phyloP scores from a whole-genome alignment of 2,888 invertebrate genomes.

The Pammene fasciana region DNA sequence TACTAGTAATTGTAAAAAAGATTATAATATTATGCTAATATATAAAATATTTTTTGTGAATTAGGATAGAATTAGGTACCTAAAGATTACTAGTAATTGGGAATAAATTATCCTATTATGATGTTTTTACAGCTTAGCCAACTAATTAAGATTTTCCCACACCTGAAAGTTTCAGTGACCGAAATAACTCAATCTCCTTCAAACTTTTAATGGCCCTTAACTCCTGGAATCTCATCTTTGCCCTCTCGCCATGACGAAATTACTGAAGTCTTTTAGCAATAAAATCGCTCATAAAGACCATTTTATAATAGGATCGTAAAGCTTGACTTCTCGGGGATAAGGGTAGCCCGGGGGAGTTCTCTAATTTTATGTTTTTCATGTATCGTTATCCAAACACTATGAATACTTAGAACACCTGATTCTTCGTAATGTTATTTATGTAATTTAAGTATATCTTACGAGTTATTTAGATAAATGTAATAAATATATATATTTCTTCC shows the following conservation, averaged over 20 bases:
- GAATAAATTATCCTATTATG: neutral
- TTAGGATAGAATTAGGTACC: too few species aligned
- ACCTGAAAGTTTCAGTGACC: conserved; percentile 58
- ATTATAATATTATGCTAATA: too few species aligned
- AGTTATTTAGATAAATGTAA: too few species aligned
- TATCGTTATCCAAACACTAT: conserved; percentile 62
- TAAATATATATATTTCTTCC: too few species aligned
- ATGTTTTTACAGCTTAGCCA: conserved; percentile 16
- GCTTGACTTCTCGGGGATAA: conserved; percentile 64
- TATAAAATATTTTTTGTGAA: too few species aligned
- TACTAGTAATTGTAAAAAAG: too few species aligned
- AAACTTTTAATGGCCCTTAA: conserved; percentile 76
- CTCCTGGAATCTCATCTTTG: conserved; percentile 73
- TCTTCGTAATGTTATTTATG: conserved; percentile 31
- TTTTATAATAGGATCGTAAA: conserved; percentile 82
- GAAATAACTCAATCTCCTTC: conserved; percentile 63
- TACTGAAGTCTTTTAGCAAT: conserved; percentile 81
- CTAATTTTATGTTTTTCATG: conserved; percentile 74
- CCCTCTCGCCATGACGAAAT: conserved; percentile 76
- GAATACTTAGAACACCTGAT: conserved; percentile 63
- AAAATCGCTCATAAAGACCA: conserved; percentile 80
- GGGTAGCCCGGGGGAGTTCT: conserved; percentile 63
- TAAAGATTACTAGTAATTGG: neutral
- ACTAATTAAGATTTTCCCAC: conserved; percentile 32
- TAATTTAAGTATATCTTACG: too few species aligned